These are phyloP conservation scores for Trichogramma pretiosum DNA, from an alignment of 1,140 invertebrate genomes.

Conservation along the genomic window DNA sequence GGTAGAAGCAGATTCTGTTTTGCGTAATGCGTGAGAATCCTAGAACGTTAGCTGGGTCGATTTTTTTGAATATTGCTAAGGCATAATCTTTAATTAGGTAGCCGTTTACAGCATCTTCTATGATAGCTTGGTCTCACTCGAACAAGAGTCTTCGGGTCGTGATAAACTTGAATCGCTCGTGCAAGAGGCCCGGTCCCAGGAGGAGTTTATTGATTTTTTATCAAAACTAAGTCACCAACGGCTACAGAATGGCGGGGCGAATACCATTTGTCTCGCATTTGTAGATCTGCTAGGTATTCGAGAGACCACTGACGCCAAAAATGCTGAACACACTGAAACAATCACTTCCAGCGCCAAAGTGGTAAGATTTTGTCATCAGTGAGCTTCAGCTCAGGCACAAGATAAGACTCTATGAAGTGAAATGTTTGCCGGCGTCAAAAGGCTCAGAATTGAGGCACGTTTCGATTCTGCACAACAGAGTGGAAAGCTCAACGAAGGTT, in stretches of 20 bases:
- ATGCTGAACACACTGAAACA: neutral
- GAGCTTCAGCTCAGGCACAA: slow-evolving; percentile 12
- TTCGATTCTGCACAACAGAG: neutral
- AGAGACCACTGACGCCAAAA: slow-evolving; percentile 11
- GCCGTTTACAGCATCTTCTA: neutral
- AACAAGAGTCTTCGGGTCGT: too few species aligned
- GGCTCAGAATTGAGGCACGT: slow-evolving; percentile 8
- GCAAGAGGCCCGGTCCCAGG: too few species aligned
- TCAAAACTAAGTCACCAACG: too few species aligned
- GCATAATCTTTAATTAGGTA: neutral
- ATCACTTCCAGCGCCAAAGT: neutral
- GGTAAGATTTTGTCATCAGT: neutral
- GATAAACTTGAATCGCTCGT: too few species aligned
- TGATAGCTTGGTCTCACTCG: neutral
- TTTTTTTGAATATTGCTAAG: neutral
- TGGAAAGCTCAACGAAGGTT: slow-evolving; percentile 10
- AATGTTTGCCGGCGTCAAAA: slow-evolving; percentile 10
- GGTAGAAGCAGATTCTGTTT: slow-evolving; percentile 1
- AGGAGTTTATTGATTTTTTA: too few species aligned
- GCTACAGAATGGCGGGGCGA: too few species aligned
- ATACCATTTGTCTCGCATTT: slow-evolving; percentile 12
- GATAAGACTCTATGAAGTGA: slow-evolving; percentile 10
- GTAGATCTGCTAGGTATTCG: slow-evolving; percentile 9
- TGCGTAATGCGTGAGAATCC: neutral
- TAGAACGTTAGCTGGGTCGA: neutral